Conservation (phyloP, 1,140 invertebrate genomes). For the Trachymyrmex cornetzi region DNA sequence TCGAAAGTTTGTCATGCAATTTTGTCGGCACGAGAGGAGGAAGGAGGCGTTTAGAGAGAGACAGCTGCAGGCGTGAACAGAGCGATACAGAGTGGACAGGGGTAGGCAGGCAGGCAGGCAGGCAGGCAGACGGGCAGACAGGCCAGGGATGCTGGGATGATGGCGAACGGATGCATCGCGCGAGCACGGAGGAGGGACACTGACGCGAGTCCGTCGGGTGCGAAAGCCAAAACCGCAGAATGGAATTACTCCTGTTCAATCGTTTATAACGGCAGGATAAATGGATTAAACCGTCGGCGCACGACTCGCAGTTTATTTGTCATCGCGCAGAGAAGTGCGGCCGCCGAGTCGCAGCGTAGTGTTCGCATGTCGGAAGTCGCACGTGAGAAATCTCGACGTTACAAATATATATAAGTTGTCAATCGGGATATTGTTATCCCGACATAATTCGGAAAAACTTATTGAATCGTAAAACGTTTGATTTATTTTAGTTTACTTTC, state of each 20-base stretch:
- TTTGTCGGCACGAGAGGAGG: conserved; percentile 52
- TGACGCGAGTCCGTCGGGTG: conserved; percentile 71
- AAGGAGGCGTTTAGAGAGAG: conserved; percentile 3
- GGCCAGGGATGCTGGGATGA: neutral
- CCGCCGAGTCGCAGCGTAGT: conserved; percentile 61
- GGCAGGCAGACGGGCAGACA: neutral
- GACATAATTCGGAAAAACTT: neutral
- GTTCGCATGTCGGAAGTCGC: conserved; percentile 67
- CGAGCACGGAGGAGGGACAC: conserved; percentile 36
- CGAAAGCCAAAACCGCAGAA: conserved; percentile 83
- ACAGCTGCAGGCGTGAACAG: conserved; percentile 63
- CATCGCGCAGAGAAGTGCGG: conserved; percentile 70
- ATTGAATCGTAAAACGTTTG: neutral
- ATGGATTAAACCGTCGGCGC: conserved; percentile 82
- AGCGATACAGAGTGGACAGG: conserved; percentile 24
- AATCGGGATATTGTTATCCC: neutral
- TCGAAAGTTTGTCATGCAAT: conserved; percentile 72
- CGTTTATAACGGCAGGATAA: conserved; percentile 83
- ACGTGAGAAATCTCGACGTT: conserved; percentile 53
- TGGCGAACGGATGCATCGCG: conserved; percentile 20
- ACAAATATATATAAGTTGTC: neutral
- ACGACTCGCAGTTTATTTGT: conserved; percentile 81
- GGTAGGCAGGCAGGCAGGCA: neutral
- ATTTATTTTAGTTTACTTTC: neutral
- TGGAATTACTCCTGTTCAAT: conserved; percentile 84